phyloP scores from a whole-genome alignment of 2,797 vertebrate genomes.

The Pangasius mekongensis region DNA sequence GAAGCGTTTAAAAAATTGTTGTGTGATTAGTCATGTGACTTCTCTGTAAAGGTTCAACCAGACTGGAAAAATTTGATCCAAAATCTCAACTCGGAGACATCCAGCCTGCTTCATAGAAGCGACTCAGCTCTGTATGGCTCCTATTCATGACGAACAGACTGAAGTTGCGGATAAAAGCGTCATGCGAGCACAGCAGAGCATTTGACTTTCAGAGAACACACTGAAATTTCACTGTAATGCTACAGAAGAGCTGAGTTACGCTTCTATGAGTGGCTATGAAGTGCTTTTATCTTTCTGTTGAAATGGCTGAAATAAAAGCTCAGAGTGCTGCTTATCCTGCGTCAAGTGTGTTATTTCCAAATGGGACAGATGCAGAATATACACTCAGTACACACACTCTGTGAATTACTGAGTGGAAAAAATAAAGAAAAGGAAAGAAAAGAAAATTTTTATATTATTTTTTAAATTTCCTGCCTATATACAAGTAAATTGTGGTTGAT shows the following conservation, averaged over 20 bases:
- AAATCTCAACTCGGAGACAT: not conserved
- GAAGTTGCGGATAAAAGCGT: slow-evolving; percentile 2
- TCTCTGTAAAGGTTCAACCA: not conserved
- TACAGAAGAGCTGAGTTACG: not conserved
- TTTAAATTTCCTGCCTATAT: no score
- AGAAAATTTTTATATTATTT: no score
- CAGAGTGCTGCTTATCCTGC: not conserved
- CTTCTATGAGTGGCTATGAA: not conserved
- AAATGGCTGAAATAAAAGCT: slow-evolving; percentile 28
- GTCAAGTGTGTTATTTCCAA: not conserved
- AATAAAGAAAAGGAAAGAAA: not conserved
- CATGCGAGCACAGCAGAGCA: not conserved
- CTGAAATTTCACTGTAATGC: not conserved
- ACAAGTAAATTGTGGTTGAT: no score
- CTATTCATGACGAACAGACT: not conserved
- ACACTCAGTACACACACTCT: not conserved
- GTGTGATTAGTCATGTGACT: not conserved
- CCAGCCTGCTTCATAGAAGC: not conserved
- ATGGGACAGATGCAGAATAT: not conserved
- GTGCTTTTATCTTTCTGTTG: slow-evolving; percentile 28
- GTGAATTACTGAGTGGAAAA: no score
- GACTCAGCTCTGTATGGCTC: not conserved
- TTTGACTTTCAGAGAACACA: not conserved
- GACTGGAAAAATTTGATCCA: not conserved
- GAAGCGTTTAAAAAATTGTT: no score